These are phyloP conservation scores for Pocillopora damicornis DNA, from an alignment of 64 coral and sea anemone genomes.

Conservation along the genomic window DNA sequence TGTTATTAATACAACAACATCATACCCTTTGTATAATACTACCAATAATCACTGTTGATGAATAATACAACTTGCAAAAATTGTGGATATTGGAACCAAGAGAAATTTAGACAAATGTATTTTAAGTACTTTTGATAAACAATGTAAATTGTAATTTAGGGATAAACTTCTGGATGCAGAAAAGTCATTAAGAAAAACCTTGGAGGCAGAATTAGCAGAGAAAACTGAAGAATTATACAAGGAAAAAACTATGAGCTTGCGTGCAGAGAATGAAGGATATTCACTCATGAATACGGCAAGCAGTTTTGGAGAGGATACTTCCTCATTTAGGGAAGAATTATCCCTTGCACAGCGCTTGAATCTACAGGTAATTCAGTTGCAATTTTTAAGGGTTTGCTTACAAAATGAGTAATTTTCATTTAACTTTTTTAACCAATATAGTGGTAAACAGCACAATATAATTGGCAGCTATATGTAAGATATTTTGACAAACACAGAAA, in stretches of 20 bases:
- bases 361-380: conserved; percentile 11
- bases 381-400: neutral
- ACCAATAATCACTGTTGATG: too few relatives aligned
- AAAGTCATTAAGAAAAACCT: conserved; percentile 26
- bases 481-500: too few relatives aligned
- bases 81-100: too few relatives aligned
- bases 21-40: too few relatives aligned
- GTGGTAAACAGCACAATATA: too few relatives aligned
- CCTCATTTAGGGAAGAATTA: conserved; percentile 28
- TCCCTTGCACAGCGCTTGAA: conserved; percentile 31
- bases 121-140: neutral
- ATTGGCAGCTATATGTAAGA: too few relatives aligned
- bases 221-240: conserved; percentile 53
- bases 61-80: too few relatives aligned
- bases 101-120: too few relatives aligned
- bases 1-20: too few relatives aligned
- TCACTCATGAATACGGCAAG: neutral
- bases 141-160: neutral
- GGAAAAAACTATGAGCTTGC: conserved; percentile 27
- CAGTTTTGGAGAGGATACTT: conserved; percentile 14
- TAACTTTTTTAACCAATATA: too few relatives aligned
- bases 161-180: conserved; percentile 45
- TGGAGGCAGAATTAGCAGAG: conserved; percentile 57
- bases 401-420: too few relatives aligned
- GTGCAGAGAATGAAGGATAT: conserved; percentile 35